Base-by-base conservation (phyloP, 2,113 vertebrate species). In the Paradoxurus hermaphroditus region DNA sequence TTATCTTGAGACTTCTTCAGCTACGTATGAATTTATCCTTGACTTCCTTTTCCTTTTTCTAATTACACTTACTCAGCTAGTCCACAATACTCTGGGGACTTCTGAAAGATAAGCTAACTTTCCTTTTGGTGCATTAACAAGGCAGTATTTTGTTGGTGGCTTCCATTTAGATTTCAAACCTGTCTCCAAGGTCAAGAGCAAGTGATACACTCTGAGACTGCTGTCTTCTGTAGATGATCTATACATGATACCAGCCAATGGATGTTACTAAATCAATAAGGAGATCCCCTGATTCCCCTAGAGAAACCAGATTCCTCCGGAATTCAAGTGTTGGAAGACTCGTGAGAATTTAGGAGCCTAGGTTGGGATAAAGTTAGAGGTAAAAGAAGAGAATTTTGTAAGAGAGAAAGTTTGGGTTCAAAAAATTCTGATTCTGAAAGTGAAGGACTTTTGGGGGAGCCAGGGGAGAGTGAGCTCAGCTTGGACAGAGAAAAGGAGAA, bases 401-500 rank as follows among this genome's bases (percentile, higher is more conserved):
- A 92, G 65, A 96, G 73, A 91, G 70, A 79, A 83, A 53, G 67
- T 91, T 89, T 96, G 63, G 89, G 44, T 97, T 96, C 86, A 95
- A 97, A 97, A 79, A 36, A 96, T 84, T 95, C 53, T 2, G 16
- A 79, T 91, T 93, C 63, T 93, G 86, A 95, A 96, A 94, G 87
- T 85, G 77, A 97, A 94, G 96, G 79, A 41, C 85, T 87, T 46
- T 93, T 86, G 11, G 56, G 87, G 68, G 56, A 97, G 83, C 68
- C 68, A 97, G 91, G 89, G 95, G 91, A 89, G 91, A 94, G 44
- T 97, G 97, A 98, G 94, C 89, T 97, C 96, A 98, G 73, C 78
- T 97, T 98, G 97, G 95, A 85, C 51, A 68, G 91, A 96, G 89
- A 98, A 95, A 82, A 98, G 96, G 96, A 96, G 93, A 94, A 95